Evolutionary conservation across 2,888 invertebrate species (phyloP), one percentile per base, ranked within the genome.

Genomic region (Minunthozetes semirufus): DNA sequence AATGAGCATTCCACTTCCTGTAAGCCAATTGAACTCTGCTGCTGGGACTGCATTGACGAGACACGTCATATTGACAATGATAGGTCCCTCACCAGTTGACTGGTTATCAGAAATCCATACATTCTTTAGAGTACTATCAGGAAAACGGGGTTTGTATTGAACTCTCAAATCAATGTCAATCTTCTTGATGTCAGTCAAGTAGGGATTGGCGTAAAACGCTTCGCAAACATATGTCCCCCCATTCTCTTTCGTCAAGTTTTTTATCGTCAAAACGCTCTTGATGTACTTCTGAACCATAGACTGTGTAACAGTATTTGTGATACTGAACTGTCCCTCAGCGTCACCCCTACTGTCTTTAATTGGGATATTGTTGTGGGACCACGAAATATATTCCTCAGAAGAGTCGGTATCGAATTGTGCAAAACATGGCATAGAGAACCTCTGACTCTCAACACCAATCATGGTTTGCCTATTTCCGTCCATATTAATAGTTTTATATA

Each of bases 41-140:
- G 68, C 73, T 5, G 76, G 76, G 42, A 73, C 73, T 11, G 76
- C 76, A 27, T 66, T 46, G 15, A 76, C 76, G 9, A 73, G 38
- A 48, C 76, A 76, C 17, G 63, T 59, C 17, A 72, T 46, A 70
- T 74, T 74, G 19, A 74, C 74, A 13, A 68, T 13, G 4, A 74
- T 13, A 22, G 74, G 74, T n/a, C 74, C 48, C 5, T n/a, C 29
- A n/a, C n/a, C n/a, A 29, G 42, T 27, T 74, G 66, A 68, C 3
- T 38, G 25, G 11, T 68, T 50, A 22, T 74, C 74, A 1, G 50
- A 50, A n/a, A 74, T 42, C 74, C 74, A 74, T 0, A 74, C 68
- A 71, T 68, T 38, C 33, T 38, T 48, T n/a, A 22, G 74, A 25
- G 70, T 74, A 25, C 70, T 74, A 38, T 68, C 68, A 17, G 66